Evolutionary conservation across 2,797 vertebrate species (phyloP).

Genomic region (Oryzias dopingdopingensis): DNA sequence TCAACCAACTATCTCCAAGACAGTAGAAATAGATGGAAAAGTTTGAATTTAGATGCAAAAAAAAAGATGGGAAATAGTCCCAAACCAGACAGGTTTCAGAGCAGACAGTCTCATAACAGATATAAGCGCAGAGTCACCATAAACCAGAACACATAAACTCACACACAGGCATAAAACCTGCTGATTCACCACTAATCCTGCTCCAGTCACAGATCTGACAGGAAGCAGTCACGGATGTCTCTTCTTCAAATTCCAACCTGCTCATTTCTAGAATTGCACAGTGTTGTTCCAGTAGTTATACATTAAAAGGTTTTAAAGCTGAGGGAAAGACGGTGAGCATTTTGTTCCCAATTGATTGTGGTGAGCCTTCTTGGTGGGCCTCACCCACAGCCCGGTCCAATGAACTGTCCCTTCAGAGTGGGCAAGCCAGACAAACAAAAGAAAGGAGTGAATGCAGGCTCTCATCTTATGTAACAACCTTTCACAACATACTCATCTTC

Average conservation of each 20-base stretch:
- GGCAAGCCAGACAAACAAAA: constrained; percentile 47
- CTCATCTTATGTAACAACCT: constrained; percentile 59
- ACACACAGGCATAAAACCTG: constrained; percentile 45
- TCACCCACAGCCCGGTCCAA: constrained; percentile 36
- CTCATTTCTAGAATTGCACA: background rate
- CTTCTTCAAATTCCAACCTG: background rate
- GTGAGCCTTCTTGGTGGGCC: constrained; percentile 27
- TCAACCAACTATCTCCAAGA: background rate
- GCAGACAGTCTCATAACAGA: constrained; percentile 33
- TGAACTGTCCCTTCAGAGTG: constrained; percentile 22
- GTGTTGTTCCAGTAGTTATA: background rate
- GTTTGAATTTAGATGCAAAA: too few relatives aligned
- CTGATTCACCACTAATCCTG: constrained; percentile 50
- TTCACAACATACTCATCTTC: constrained; percentile 21
- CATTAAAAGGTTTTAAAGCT: too few relatives aligned
- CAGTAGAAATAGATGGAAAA: too few relatives aligned
- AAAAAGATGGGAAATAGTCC: too few relatives aligned
- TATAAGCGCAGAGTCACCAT: constrained; percentile 32
- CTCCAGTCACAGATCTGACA: constrained; percentile 45
- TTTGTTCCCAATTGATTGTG: constrained; percentile 27
- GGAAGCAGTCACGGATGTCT: constrained; percentile 40
- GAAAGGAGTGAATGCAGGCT: constrained; percentile 43
- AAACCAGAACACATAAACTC: constrained; percentile 13
- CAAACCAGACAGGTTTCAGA: constrained; percentile 2
- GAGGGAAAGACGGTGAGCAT: constrained; percentile 1